A percentile compares a stretch with the other conserved stretches of the same genome.
These are phyloP conservation scores for Chrysocyon brachyurus DNA, from an alignment of 2,797 vertebrate species.

Conservation along the genomic window DNA sequence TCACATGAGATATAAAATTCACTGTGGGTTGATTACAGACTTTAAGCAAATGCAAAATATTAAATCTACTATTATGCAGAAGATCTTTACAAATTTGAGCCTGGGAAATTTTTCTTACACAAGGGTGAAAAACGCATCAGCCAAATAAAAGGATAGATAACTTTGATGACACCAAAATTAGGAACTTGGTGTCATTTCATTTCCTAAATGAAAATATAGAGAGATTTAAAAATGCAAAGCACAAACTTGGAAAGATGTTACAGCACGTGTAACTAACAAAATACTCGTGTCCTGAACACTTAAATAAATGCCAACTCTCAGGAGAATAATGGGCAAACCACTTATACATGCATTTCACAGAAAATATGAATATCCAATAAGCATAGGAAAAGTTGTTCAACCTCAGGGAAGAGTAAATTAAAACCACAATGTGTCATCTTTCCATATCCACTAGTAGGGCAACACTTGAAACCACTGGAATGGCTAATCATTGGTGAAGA, in stretches of 20 bases:
- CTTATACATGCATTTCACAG: neutral
- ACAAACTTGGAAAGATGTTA: neutral
- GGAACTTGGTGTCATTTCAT: neutral
- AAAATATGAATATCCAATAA: neutral
- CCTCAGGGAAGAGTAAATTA: neutral
- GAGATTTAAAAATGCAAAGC: neutral
- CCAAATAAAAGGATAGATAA: neutral
- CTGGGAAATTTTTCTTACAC: neutral
- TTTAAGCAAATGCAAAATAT: constrained; percentile 1
- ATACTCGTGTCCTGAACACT: neutral
- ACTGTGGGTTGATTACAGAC: neutral
- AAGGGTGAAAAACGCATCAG: neutral
- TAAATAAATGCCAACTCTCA: neutral
- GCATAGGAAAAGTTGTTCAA: neutral
- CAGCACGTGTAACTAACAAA: neutral
- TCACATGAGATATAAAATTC: neutral
- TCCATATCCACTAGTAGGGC: neutral
- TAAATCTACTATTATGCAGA: neutral
- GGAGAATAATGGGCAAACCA: neutral
- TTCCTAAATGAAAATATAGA: neutral
- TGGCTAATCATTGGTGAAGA: neutral
- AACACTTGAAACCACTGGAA: neutral
- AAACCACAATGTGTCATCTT: neutral
- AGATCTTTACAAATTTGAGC: neutral
- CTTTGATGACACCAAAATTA: neutral